These are phyloP conservation scores for Drosophila mercatorum DNA, from an alignment of 2,888 invertebrate genomes.

Conservation along the genomic window DNA sequence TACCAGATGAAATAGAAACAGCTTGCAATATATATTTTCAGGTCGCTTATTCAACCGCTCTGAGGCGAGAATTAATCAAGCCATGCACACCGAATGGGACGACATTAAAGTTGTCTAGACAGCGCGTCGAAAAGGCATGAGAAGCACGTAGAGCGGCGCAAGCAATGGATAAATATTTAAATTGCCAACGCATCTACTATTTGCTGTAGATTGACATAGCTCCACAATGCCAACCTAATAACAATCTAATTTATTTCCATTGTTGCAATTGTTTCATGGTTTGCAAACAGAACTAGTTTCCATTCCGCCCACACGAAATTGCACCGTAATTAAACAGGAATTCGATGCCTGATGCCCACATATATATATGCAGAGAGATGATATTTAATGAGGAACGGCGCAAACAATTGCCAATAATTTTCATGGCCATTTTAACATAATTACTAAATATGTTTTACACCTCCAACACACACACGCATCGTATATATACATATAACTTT, in stretches of 20 bases:
- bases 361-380: constrained; percentile 1
- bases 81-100: constrained; percentile 8
- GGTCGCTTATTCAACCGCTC: constrained; percentile 46
- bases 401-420: constrained; percentile 44
- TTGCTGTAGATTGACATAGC: background rate
- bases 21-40: constrained; percentile 34
- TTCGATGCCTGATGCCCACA: constrained; percentile 30
- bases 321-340: constrained; percentile 28
- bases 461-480: constrained; percentile 4
- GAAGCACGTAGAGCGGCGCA: constrained; percentile 10
- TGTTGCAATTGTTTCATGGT: background rate
- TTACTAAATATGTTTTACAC: constrained; percentile 55
- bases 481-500: constrained; percentile 46
- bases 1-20: constrained; percentile 69
- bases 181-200: background rate
- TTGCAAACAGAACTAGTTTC: background rate
- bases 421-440: constrained; percentile 65
- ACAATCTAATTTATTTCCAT: constrained; percentile 3
- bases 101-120: constrained; percentile 49
- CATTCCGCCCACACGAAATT: constrained; percentile 12
- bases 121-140: background rate
- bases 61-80: constrained; percentile 15
- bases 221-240: background rate
- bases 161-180: background rate
- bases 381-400: constrained; percentile 28